Conservation (phyloP, 2,888 invertebrate genomes). For the Drosophila ezoana region DNA sequence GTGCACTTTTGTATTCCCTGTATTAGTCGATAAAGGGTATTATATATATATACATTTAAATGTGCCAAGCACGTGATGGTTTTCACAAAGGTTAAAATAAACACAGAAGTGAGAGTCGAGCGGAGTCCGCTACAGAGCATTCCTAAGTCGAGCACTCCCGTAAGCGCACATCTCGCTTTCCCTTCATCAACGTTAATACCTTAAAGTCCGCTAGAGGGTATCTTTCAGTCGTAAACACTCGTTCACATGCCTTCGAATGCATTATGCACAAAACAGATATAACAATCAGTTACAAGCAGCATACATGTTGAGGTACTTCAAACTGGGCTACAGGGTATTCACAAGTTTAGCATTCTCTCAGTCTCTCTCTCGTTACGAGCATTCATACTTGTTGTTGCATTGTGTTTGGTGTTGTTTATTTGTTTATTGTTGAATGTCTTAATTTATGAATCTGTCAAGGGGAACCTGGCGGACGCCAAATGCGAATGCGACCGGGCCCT, state of each 20-base stretch:
- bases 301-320: neutral
- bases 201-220: neutral
- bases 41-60: neutral
- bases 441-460: conserved; percentile 77
- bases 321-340: conserved; percentile 16
- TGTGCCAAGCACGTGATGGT: neutral
- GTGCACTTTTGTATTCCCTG: conserved; percentile 52
- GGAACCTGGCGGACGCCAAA: conserved; percentile 40
- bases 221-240: neutral
- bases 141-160: neutral
- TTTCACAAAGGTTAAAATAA: neutral
- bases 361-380: no score
- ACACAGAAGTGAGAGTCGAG: no score
- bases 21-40: neutral
- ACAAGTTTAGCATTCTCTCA: neutral
- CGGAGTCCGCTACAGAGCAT: neutral
- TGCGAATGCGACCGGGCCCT: conserved; percentile 25
- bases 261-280: no score
- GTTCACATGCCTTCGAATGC: neutral
- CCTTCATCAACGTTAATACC: no score
- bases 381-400: conserved; percentile 36
- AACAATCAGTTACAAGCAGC: no score
- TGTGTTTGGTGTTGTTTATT: conserved; percentile 56
- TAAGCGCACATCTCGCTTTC: neutral
- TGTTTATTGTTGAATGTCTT: conserved; percentile 79